phyloP scores from a whole-genome alignment of 2,888 invertebrate species.

The Tineola bisselliella region DNA sequence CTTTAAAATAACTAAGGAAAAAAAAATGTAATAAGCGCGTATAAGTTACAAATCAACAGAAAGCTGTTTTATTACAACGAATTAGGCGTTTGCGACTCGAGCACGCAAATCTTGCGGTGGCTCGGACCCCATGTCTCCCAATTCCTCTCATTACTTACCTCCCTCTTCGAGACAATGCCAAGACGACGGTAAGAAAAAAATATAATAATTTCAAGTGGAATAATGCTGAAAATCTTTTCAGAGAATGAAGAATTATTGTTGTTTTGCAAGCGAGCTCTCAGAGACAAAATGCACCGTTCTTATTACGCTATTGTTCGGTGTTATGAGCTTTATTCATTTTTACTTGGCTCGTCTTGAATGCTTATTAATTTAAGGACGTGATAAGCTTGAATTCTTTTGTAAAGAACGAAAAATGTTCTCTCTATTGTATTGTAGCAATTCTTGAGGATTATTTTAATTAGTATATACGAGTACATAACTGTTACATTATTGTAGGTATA shows the following conservation, averaged over 20 bases:
- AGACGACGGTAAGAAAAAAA: constrained; percentile 63
- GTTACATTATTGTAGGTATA: too few species aligned
- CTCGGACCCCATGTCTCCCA: constrained; percentile 45
- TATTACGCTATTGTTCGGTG: constrained; percentile 65
- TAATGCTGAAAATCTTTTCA: constrained; percentile 69
- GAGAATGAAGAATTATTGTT: constrained; percentile 64
- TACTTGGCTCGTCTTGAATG: constrained; percentile 68
- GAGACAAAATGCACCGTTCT: constrained; percentile 67
- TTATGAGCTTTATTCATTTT: constrained; percentile 67
- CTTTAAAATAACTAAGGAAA: too few species aligned
- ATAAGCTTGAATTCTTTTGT: constrained; percentile 66
- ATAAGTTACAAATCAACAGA: constrained; percentile 22
- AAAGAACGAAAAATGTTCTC: constrained; percentile 59
- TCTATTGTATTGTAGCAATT: constrained; percentile 32
- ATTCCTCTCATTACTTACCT: constrained; percentile 69
- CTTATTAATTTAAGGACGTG: constrained; percentile 68
- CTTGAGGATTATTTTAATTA: background rate
- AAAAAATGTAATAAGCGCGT: too few species aligned
- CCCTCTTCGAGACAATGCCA: constrained; percentile 64
- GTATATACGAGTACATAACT: too few species aligned
- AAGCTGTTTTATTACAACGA: constrained; percentile 63
- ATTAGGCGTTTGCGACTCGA: constrained; percentile 39
- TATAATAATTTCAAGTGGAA: constrained; percentile 69
- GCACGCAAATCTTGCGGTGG: constrained; percentile 53
- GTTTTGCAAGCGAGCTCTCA: constrained; percentile 66